These are phyloP conservation scores for Melinopterus prodromus DNA, from an alignment of 2,888 invertebrate species.

Conservation along the genomic window DNA sequence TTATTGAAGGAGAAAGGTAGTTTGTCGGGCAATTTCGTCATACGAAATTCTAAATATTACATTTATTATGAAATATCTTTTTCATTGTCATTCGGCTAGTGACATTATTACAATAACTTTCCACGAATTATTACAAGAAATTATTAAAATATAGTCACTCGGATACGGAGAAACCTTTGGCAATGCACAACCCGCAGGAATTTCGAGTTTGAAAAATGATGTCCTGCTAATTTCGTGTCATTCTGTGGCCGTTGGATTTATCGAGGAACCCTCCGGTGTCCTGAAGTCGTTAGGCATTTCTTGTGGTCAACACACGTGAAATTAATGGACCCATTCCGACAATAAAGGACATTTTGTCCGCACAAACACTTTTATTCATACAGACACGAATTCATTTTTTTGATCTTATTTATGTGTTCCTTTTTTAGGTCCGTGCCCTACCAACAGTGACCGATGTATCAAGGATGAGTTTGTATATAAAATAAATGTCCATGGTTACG, in stretches of 20 bases:
- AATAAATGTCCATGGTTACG: no score
- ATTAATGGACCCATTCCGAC: not conserved
- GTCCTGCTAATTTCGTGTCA: not conserved
- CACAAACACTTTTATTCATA: not conserved
- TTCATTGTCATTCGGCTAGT: no score
- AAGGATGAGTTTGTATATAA: no score
- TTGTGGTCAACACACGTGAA: not conserved
- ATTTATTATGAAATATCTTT: no score
- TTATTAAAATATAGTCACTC: slow-evolving; percentile 6
- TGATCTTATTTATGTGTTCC: not conserved
- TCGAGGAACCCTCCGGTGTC: not conserved
- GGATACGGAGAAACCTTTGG: not conserved
- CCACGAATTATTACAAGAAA: not conserved
- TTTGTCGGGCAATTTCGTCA: no score
- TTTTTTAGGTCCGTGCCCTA: not conserved
- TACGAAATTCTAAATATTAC: no score
- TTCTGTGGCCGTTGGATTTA: not conserved
- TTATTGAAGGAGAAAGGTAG: no score
- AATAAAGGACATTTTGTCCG: slow-evolving; percentile 4
- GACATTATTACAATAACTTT: not conserved
- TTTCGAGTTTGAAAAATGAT: not conserved
- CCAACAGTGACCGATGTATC: not conserved
- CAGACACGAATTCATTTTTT: not conserved
- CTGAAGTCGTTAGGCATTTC: not conserved
- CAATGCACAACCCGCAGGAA: not conserved